These are phyloP conservation scores for Oxystoma pomonae DNA, from an alignment of 2,888 invertebrate species.

Conservation along the genomic window DNA sequence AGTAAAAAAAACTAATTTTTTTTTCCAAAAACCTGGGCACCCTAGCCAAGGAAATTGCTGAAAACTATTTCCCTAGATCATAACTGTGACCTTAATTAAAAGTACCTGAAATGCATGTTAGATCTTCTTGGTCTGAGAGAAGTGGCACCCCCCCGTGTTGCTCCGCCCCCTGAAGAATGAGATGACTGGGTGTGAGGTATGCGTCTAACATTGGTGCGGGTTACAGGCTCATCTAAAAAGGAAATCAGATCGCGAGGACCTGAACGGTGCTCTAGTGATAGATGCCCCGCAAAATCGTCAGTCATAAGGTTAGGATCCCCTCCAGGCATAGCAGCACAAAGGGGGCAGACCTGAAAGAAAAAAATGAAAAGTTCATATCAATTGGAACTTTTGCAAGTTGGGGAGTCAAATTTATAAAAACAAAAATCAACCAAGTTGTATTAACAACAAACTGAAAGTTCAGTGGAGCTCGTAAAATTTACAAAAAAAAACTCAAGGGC, in stretches of 20 bases:
- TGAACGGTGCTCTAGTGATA: conserved; percentile 85
- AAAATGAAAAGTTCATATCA: conserved; percentile 28
- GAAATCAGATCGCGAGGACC: conserved; percentile 84
- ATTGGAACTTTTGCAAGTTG: too few species aligned
- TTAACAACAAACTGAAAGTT: too few species aligned
- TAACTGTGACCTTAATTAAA: too few species aligned
- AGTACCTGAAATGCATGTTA: conserved; percentile 89
- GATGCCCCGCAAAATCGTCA: conserved; percentile 95
- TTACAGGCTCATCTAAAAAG: conserved; percentile 83
- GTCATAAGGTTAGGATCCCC: conserved; percentile 97
- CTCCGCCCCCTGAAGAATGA: conserved; percentile 29
- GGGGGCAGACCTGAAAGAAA: conserved; percentile 81
- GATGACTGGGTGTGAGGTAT: conserved; percentile 43
- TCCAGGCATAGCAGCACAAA: conserved; percentile 94
- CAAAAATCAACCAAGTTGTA: too few species aligned
- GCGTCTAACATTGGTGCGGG: conserved; percentile 47
- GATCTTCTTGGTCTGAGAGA: conserved; percentile 71
- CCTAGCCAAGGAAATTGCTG: too few species aligned
- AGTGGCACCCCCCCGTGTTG: conserved; percentile 40
- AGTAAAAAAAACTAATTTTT: too few species aligned
- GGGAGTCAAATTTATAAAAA: too few species aligned
- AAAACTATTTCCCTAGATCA: too few species aligned
- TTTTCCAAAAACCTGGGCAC: too few species aligned
- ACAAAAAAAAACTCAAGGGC: too few species aligned
- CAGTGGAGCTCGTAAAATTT: too few species aligned